Base-by-base conservation (phyloP, 2,888 invertebrate species). In the Chymomyza caudatula region DNA sequence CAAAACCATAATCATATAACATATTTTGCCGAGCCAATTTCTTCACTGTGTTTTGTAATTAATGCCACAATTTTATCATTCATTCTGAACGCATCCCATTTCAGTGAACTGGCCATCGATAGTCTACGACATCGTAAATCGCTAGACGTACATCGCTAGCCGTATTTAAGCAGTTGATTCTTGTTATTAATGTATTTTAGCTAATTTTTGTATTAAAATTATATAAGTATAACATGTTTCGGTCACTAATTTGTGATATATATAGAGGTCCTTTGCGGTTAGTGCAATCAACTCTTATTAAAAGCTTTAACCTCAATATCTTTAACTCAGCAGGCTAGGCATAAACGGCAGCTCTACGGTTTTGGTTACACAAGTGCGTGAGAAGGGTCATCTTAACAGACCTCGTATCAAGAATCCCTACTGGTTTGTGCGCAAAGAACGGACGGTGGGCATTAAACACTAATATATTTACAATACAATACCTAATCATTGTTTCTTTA, bases 361-460 rank as follows among this genome's bases (percentile, higher is more conserved):
- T 55, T 58, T 60, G 65, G 72, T 88, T 74, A 78, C 84, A 74
- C 86, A 91, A 88, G 80, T 90, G 73, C 84, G 90, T 60, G 77
- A 88, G 68, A 89, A 90, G 82, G 89, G 90, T 54, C 83, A 88
- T 51, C 72, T 89, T 54, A 89, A 87, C 78, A 81, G 87, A 53
- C 94, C 95, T 5, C 93, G 91, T 84, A 92, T 93, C 81, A 92
- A 94, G 64, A 94, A 94, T 86, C 96, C 96, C 0, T 92, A 93
- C 75, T 96, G 96, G 96, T 93, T 93, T 86, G 89, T 93, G 47
- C 92, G 92, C 55, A 94, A 94, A 90, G 92, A 93, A 75, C 92
- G 93, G 87, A 92, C 92, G 86, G 95, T 95, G 92, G 85, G 92
- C 91, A 69, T 67, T 11, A 37, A 37, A 37, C 5, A 37, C 4